A percentile compares a stretch with the other conserved stretches of the same genome.
Evolutionary conservation across 2,888 invertebrate species (phyloP).

Genomic region (Blera fallax): DNA sequence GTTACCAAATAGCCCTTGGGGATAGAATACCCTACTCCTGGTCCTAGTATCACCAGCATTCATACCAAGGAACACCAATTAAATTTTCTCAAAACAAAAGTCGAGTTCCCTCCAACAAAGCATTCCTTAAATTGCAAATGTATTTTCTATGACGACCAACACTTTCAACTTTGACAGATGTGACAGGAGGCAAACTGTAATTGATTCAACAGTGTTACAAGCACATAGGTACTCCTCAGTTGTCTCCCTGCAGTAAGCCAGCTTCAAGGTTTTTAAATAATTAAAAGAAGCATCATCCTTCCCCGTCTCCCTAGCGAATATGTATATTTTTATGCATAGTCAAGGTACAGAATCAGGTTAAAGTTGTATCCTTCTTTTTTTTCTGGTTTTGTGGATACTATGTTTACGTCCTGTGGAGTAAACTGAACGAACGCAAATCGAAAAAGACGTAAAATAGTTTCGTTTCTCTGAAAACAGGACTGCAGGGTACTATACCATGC

Average conservation of each 20-base stretch:
- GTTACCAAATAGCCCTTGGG: too few relatives aligned
- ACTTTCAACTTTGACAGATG: not conserved
- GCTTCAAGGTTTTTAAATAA: conserved; percentile 62
- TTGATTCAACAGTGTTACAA: conserved; percentile 55
- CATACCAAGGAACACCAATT: too few relatives aligned
- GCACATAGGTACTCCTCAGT: conserved; percentile 12
- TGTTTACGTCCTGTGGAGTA: conserved; percentile 33
- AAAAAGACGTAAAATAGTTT: conserved; percentile 43
- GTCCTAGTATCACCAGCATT: too few relatives aligned
- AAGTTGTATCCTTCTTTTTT: conserved; percentile 41
- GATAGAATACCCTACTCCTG: too few relatives aligned
- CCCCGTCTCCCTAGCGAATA: not conserved
- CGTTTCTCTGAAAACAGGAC: conserved; percentile 42
- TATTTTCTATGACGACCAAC: not conserved
- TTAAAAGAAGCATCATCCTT: conserved; percentile 43
- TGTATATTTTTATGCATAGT: not conserved
- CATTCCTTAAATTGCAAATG: too few relatives aligned
- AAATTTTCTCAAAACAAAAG: too few relatives aligned
- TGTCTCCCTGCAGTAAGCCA: conserved; percentile 34
- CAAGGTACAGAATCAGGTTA: conserved; percentile 46
- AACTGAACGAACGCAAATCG: conserved; percentile 47
- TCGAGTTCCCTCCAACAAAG: too few relatives aligned
- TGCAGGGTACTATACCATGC: conserved; percentile 51
- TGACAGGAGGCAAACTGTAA: conserved; percentile 38
- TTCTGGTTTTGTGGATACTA: not conserved